Evolutionary conservation across 2,113 vertebrate genomes (phyloP).

Genomic region (Cephalopholis sonnerati): DNA sequence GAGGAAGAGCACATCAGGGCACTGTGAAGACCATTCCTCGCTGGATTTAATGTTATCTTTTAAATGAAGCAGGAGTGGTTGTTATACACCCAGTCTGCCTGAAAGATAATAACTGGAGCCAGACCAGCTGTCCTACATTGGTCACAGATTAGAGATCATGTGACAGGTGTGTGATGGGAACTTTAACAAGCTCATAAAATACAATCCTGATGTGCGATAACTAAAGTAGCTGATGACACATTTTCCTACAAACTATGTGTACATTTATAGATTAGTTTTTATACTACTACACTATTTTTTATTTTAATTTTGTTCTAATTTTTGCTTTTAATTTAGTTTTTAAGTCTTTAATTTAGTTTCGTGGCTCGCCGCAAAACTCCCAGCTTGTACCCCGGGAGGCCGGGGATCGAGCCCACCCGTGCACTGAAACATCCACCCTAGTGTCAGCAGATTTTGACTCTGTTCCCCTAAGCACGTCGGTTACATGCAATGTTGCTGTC

Average conservation of each 20-base stretch:
- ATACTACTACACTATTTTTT: too few species aligned
- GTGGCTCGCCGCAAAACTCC: too few species aligned
- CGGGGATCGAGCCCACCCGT: too few species aligned
- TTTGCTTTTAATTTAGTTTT: too few species aligned
- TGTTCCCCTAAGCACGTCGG: too few species aligned
- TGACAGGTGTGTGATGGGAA: background rate
- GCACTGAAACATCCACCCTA: too few species aligned
- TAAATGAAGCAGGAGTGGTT: background rate
- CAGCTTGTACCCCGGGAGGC: too few species aligned
- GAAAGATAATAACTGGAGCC: background rate
- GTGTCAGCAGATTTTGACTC: too few species aligned
- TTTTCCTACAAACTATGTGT: background rate
- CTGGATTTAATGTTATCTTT: background rate
- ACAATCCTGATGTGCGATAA: background rate
- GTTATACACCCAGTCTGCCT: background rate
- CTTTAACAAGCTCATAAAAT: conserved; percentile 24
- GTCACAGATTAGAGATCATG: conserved; percentile 9
- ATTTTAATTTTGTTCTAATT: too few species aligned
- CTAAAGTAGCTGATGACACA: too few species aligned
- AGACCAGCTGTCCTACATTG: background rate
- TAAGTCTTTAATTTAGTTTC: too few species aligned
- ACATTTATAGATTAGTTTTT: background rate
- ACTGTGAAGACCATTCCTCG: background rate
- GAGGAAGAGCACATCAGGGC: background rate
- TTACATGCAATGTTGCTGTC: too few species aligned